Evolutionary conservation across 2,888 invertebrate species (phyloP), one percentile per base, ranked within the genome.

Genomic region (Sinopyrophorus schimmeli): DNA sequence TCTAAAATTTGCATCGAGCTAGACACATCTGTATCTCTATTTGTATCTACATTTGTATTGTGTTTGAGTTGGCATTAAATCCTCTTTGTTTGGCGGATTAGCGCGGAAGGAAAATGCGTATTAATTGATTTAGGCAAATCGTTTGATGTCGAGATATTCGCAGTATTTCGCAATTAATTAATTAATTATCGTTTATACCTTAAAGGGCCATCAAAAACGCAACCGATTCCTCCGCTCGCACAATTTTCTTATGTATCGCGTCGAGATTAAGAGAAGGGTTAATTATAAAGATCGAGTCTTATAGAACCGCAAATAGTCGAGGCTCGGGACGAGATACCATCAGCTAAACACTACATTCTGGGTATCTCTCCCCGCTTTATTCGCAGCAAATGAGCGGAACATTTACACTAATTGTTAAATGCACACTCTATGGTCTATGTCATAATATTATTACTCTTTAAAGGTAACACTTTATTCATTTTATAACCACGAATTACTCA

Each of bases 381-480:
- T 50, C 53, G 26, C 39, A 39, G 46, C 49, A 53, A 53, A 53
- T 50, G 46, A 53, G 49, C 49, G 49, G 53, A 53, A 50, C 53
- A 53, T 53, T 53, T 46, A 35, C 46, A 41, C 53, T 53, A 53
- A 53, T 53, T 53, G 53, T 53, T 53, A 53, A 50, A 39, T 38
- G 53, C 44, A 34, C 47, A 46, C 37, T 51, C 40, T 21, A 32
- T 24, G 37, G 38, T 28, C 21, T 47, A 18, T 39, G 30, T 34
- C 42, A 47, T 43, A 34, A 38, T 42, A 43, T 47, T 39, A 41
- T 41, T 35, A 41, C 35, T 47, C 46, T 32, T 50, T 44, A 32
- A 31, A 37, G 24, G 34, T 23, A 34, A 34, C 32, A 26, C 31
- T 42, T 49, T 42, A 50, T 46, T 50, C 44, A 39, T 49, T 38